These are phyloP conservation scores for Orcinus orca DNA, from an alignment of 2,113 vertebrate genomes.

Conservation along the genomic window DNA sequence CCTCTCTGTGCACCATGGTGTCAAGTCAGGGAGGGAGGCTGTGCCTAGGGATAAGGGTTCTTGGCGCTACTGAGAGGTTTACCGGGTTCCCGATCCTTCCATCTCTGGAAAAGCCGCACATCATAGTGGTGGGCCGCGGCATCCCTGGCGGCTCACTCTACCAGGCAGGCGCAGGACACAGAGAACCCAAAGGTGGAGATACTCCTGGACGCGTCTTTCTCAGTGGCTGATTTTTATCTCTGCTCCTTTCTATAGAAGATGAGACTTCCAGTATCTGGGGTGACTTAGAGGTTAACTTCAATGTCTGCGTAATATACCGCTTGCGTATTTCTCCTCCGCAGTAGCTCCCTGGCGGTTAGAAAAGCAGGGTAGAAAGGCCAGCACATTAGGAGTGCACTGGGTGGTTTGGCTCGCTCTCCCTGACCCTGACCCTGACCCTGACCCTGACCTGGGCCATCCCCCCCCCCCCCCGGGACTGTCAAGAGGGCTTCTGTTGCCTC, in stretches of 20 bases:
- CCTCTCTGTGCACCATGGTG: rapidly evolving
- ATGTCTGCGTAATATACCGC: background rate
- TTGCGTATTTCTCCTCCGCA: background rate
- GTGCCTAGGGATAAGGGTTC: background rate
- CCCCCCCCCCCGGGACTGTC: rapidly evolving
- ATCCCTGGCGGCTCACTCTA: background rate
- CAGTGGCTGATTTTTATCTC: background rate
- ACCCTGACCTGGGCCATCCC: no score
- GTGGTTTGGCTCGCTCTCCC: background rate
- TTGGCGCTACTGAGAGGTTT: background rate
- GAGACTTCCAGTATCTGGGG: constrained; percentile 17
- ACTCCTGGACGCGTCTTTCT: background rate
- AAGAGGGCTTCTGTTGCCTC: background rate
- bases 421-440: no score
- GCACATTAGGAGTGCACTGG: background rate
- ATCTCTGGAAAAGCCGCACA: background rate
- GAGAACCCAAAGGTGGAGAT: background rate
- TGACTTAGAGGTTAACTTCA: constrained; percentile 46
- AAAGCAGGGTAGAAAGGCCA: background rate
- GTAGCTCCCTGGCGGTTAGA: background rate
- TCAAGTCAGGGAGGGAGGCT: background rate
- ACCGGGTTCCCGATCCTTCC: background rate
- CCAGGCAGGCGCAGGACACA: background rate
- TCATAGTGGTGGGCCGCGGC: background rate
- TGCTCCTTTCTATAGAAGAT: background rate